A percentile compares a stretch with the other conserved stretches of the same genome.
phyloP scores from a whole-genome alignment of 2,113 vertebrate species.

The Dunckerocampus dactyliophorus region DNA sequence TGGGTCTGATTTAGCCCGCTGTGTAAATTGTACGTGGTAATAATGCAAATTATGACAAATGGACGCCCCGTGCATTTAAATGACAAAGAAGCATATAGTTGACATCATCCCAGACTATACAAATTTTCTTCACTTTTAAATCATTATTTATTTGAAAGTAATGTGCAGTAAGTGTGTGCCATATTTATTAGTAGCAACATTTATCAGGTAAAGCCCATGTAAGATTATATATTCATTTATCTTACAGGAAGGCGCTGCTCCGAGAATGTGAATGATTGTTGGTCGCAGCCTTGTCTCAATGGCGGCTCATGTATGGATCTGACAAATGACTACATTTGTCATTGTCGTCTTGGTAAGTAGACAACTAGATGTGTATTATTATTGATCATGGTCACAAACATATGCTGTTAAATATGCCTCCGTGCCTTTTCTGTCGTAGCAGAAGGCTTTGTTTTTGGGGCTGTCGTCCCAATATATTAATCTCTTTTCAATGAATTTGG shows the following conservation, averaged over 20 bases:
- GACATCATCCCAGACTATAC: too few species aligned
- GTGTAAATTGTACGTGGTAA: too few species aligned
- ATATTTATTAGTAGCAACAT: neutral
- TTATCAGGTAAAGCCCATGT: conserved; percentile 11
- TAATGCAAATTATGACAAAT: too few species aligned
- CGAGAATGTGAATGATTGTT: conserved; percentile 60
- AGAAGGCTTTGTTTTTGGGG: neutral
- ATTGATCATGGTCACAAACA: conserved; percentile 49
- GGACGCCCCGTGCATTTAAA: too few species aligned
- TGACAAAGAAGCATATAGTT: too few species aligned
- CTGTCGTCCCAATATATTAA: neutral
- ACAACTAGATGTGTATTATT: conserved; percentile 26
- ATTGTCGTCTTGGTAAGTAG: conserved; percentile 71
- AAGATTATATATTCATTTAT: conserved; percentile 13
- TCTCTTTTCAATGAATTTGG: too few species aligned
- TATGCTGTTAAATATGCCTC: conserved; percentile 34
- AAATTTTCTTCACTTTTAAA: neutral
- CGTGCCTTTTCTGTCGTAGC: neutral
- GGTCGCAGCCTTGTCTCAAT: conserved; percentile 72
- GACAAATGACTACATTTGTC: conserved; percentile 71
- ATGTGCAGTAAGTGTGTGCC: neutral
- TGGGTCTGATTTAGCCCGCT: too few species aligned
- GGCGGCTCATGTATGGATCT: conserved; percentile 73
- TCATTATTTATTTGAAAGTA: neutral
- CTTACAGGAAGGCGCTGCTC: conserved; percentile 70